These are phyloP conservation scores for Thaumatotibia leucotreta DNA, from an alignment of 1,140 invertebrate genomes.

Conservation along the genomic window DNA sequence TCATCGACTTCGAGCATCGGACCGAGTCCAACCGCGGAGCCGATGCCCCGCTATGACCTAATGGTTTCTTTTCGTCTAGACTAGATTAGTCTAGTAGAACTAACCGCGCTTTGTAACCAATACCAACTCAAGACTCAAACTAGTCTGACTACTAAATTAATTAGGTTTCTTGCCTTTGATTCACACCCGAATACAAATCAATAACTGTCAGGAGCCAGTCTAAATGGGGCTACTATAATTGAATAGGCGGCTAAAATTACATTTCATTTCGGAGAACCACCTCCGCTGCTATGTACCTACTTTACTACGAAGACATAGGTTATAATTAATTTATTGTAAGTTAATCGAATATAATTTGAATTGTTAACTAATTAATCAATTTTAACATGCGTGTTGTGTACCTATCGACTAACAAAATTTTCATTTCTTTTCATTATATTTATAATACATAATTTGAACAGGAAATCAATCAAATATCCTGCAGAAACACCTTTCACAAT, in stretches of 20 bases:
- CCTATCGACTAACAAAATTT: too few species aligned
- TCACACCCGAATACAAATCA: neutral
- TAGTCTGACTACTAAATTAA: neutral
- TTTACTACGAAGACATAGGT: too few species aligned
- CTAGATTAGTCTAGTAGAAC: constrained; percentile 15
- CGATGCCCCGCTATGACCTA: constrained; percentile 21
- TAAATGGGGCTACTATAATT: neutral
- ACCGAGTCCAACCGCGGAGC: constrained; percentile 20
- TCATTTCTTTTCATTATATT: too few species aligned
- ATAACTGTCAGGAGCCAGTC: neutral
- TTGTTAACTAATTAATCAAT: too few species aligned
- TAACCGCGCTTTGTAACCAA: constrained; percentile 11
- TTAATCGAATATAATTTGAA: too few species aligned
- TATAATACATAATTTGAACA: neutral
- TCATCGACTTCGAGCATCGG: constrained; percentile 22
- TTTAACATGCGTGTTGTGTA: too few species aligned
- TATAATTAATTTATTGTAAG: too few species aligned
- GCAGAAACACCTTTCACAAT: neutral
- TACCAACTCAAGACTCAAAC: neutral
- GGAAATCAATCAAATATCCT: neutral
- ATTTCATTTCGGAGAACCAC: too few species aligned
- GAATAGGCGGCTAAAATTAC: too few species aligned
- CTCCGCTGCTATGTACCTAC: too few species aligned
- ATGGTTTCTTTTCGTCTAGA: constrained; percentile 5
- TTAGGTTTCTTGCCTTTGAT: neutral